These are phyloP conservation scores for Psilopogon haemacephalus DNA, from an alignment of 2,113 vertebrate genomes.

Conservation along the genomic window DNA sequence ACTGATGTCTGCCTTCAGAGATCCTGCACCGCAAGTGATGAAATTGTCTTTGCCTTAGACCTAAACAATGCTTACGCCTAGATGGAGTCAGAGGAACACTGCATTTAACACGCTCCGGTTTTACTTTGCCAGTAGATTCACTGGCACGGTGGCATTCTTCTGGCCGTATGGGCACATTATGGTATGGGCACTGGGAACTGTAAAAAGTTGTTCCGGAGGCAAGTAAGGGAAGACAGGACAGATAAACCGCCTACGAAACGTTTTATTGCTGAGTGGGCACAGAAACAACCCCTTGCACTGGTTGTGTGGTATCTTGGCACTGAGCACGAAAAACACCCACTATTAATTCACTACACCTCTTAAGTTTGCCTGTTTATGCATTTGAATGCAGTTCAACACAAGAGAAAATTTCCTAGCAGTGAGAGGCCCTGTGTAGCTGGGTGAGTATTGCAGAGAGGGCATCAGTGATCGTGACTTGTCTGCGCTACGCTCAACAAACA, in stretches of 20 bases:
- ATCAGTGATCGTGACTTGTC: background rate
- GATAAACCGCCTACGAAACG: background rate
- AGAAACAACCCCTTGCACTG: background rate
- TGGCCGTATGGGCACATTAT: background rate
- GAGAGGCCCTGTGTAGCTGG: accelerated
- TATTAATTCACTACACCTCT: background rate
- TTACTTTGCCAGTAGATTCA: background rate
- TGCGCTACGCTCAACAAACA: accelerated
- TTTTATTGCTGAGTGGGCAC: background rate
- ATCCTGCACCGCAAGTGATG: too few species aligned
- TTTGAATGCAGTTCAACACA: background rate
- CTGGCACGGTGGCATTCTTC: background rate
- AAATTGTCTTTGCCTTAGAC: accelerated
- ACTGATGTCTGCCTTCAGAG: background rate
- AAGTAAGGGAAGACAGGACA: background rate
- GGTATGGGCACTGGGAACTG: background rate
- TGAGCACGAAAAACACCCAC: background rate
- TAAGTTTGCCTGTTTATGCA: background rate
- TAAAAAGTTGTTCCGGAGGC: background rate
- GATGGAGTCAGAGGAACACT: background rate
- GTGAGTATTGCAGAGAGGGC: background rate
- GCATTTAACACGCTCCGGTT: background rate
- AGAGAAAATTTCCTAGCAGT: background rate
- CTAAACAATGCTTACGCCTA: background rate
- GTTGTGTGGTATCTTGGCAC: too few species aligned